Percentiles rank a stretch among this genome's conserved stretches.
Evolutionary conservation across 2,888 invertebrate genomes (phyloP).

Genomic region (Plebejus anna): DNA sequence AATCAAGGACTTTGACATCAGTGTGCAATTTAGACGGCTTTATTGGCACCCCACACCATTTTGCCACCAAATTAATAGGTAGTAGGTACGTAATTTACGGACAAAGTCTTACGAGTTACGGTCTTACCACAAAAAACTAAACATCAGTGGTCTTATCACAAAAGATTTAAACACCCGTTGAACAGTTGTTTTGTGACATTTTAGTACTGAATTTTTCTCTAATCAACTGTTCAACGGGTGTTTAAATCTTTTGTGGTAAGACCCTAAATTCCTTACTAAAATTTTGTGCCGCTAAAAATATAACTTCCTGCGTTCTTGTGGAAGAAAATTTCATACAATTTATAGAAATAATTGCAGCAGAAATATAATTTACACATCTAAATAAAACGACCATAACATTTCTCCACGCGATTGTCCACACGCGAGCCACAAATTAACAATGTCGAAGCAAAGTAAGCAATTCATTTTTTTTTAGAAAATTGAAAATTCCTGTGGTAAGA

Average conservation of each 20-base stretch:
- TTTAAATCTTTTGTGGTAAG: too few species aligned
- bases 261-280: not conserved
- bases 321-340: not conserved
- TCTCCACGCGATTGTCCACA: conserved; percentile 20
- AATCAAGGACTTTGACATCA: conserved; percentile 32
- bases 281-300: not conserved
- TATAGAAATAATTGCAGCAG: conserved; percentile 6
- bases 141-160: too few species aligned
- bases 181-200: too few species aligned
- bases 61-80: not conserved
- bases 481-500: not conserved
- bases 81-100: too few species aligned
- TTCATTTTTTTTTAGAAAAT: conserved; percentile 5
- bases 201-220: too few species aligned
- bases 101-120: too few species aligned
- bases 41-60: not conserved
- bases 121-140: too few species aligned
- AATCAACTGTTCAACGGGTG: too few species aligned
- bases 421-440: conserved; percentile 15
- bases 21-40: not conserved
- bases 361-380: conserved; percentile 17
- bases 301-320: not conserved
- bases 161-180: too few species aligned
- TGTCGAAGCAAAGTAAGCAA: not conserved
- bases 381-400: conserved; percentile 17